phyloP scores from a whole-genome alignment of 2,888 invertebrate genomes.

The Clanis bilineata region DNA sequence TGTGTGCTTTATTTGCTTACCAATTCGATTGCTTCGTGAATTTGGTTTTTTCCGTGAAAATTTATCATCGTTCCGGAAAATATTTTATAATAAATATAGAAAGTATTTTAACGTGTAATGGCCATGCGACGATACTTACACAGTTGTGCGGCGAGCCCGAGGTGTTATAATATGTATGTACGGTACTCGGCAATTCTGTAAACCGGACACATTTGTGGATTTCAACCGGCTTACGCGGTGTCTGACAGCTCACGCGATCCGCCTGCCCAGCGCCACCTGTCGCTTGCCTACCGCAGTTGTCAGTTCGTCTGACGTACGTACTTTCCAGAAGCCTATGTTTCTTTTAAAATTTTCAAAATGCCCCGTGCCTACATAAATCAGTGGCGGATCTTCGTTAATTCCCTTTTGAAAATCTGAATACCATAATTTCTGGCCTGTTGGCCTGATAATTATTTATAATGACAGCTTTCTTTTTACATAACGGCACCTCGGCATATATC shows the following conservation, averaged over 20 bases:
- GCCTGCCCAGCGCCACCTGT: not conserved
- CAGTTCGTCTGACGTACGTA: not conserved
- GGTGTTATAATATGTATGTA: not conserved
- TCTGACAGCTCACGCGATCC: slow-evolving; percentile 1
- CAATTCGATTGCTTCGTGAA: not conserved
- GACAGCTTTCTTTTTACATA: too few species aligned
- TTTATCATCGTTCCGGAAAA: not conserved
- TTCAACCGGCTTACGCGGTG: not conserved
- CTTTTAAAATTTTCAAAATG: not conserved
- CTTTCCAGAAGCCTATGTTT: not conserved
- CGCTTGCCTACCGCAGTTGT: not conserved
- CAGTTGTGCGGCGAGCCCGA: not conserved
- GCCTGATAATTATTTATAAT: too few species aligned
- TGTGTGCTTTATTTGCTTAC: too few species aligned
- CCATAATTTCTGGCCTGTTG: too few species aligned
- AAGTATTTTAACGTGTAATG: not conserved
- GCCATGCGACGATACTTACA: too few species aligned
- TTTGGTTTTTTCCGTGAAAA: not conserved
- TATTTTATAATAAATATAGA: not conserved
- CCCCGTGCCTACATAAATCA: not conserved
- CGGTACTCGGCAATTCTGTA: not conserved
- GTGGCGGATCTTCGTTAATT: too few species aligned
- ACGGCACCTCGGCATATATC: too few species aligned
- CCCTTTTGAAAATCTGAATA: too few species aligned
- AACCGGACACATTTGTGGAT: not conserved